Conservation (phyloP, 2,113 vertebrate genomes). For the Orientallactaga bullata region DNA sequence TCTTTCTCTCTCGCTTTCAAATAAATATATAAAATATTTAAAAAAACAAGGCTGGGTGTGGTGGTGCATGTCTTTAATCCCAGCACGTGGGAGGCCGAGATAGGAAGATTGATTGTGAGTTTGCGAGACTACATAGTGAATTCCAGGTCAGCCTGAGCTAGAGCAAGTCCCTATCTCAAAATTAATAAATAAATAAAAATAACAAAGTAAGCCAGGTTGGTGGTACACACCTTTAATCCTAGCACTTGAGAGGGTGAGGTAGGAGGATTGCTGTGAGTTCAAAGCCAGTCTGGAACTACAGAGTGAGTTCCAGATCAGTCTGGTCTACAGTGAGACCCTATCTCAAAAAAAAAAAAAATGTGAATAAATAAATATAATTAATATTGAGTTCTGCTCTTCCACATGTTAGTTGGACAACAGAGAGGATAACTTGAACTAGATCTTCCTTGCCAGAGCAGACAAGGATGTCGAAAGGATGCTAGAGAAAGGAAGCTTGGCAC, state of each 20-base stretch:
- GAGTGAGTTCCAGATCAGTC: neutral
- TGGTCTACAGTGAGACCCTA: neutral
- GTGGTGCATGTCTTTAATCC: neutral
- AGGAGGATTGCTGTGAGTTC: neutral
- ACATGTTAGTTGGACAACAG: neutral
- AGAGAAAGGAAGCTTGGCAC: neutral
- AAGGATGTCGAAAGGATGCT: too few relatives aligned
- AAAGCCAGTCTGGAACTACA: neutral
- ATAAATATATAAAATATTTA: too few relatives aligned
- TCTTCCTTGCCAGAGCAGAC: neutral
- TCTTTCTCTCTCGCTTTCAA: too few relatives aligned
- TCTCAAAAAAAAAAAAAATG: neutral
- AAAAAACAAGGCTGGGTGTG: too few relatives aligned
- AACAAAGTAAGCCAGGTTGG: neutral
- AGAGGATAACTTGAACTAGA: neutral
- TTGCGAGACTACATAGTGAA: neutral
- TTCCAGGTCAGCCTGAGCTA: neutral
- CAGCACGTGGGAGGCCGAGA: neutral
- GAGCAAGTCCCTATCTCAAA: neutral
- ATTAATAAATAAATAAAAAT: neutral
- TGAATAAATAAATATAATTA: neutral
- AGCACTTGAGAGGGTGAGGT: neutral
- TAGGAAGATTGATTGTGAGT: neutral
- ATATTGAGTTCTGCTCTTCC: neutral
- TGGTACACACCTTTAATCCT: neutral